Percentiles rank a stretch among this genome's conserved stretches.
Conservation (phyloP, 2,888 invertebrate genomes). For the Melanchra persicariae region DNA sequence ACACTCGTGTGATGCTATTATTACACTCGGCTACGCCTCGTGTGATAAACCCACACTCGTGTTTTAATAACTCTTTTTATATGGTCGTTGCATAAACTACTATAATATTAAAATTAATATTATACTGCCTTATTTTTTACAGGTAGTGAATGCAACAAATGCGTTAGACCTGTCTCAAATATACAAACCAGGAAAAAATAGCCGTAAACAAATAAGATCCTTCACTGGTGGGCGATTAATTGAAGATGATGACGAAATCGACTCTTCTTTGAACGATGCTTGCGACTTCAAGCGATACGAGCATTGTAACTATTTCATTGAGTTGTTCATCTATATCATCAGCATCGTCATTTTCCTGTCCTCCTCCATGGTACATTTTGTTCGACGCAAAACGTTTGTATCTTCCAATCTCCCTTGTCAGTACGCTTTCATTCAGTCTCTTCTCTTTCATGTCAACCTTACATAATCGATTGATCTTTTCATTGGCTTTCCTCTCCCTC, state of each 20-base stretch:
- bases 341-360: background rate
- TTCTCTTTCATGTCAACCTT: background rate
- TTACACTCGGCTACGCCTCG: no score
- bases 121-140: background rate
- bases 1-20: no score
- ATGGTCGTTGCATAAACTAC: no score
- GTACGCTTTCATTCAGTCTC: background rate
- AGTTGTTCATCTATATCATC: background rate
- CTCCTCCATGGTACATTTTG: background rate
- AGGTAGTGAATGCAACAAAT: slow-evolving; percentile 26
- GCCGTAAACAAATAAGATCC: slow-evolving; percentile 10
- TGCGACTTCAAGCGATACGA: slow-evolving; percentile 14
- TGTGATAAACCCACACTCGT: no score
- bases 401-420: background rate
- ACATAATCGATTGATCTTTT: background rate
- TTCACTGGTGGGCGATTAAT: slow-evolving; percentile 22
- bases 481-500: background rate
- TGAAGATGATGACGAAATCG: background rate
- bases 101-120: background rate
- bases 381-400: background rate
- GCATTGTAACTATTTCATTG: slow-evolving; percentile 22
- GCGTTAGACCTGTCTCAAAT: slow-evolving; percentile 23
- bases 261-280: background rate
- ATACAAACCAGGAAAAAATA: slow-evolving; percentile 6
- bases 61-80: no score